Evolutionary conservation across 2,888 invertebrate genomes (phyloP), one percentile per base, ranked within the genome.

Genomic region (Tridacna crocea): DNA sequence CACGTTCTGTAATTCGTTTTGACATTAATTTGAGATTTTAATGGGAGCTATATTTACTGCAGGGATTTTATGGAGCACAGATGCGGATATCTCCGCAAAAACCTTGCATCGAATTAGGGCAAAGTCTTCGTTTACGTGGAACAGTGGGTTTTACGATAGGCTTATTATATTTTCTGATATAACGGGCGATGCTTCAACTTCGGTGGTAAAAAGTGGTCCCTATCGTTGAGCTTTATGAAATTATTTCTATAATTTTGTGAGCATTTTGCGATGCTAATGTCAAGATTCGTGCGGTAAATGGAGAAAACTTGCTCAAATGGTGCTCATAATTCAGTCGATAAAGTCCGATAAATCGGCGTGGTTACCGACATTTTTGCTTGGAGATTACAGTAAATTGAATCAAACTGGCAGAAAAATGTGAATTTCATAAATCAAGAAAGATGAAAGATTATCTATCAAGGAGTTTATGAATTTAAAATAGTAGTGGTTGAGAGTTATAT

Each of bases 21-120:
- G 87, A 83, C 87, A 77, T 84, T 84, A 84, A 87, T 83, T 82
- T 80, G 77, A 51, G 80, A 84, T 86, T 82, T 86, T 86, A 83
- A 84, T 86, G 82, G 83, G 82, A 65, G 79, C 78, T 80, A 77
- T 82, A 86, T 83, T 86, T 83, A 80, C 86, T 79, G 74, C 86
- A 80, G 83, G 86, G 83, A 84, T 86, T 86, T 86, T 86, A 84
- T 86, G 80, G 83, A 55, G 73, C 77, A 65, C 86, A 86, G 86
- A 86, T 86, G 86, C 74, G 86, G 83, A 79, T 86, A 83, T 84
- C 82, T 86, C 79, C 36, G 22, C 61, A 61, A 80, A 82, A 80
- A 72, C 85, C 82, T 75, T 80, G 80, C 85, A 80, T 82, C 75
- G 82, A 82, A 82, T 85, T 85, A 82, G 72, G 55, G 3, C 19